A percentile compares a stretch with the other conserved stretches of the same genome.
Evolutionary conservation across 2,797 vertebrate genomes (phyloP).

Genomic region (Acipenser ruthenus): DNA sequence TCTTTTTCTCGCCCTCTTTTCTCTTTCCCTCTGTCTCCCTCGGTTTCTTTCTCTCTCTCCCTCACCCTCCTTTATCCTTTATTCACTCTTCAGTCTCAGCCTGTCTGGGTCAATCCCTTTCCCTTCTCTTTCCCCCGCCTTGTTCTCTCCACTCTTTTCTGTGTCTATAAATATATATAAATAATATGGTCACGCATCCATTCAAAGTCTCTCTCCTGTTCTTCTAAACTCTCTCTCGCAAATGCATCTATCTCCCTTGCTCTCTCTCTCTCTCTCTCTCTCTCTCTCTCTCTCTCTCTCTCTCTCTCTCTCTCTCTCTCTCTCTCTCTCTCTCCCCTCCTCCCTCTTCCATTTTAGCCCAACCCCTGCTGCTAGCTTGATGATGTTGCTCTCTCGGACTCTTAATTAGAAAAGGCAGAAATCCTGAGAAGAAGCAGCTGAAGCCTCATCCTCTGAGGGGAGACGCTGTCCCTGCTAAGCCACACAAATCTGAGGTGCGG

Average conservation of each 20-base stretch:
- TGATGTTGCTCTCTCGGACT: too few relatives aligned
- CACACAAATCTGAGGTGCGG: too few relatives aligned
- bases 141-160: not conserved
- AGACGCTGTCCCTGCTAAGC: not conserved
- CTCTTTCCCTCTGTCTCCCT: not conserved
- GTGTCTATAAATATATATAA: not conserved
- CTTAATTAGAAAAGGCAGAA: not conserved
- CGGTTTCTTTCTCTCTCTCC: not conserved
- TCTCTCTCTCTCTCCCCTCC: constrained; percentile 10
- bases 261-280: constrained; percentile 11
- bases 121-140: not conserved
- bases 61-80: not conserved
- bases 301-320: constrained; percentile 14
- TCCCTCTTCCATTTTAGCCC: not conserved
- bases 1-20: not conserved
- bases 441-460: not conserved
- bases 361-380: not conserved
- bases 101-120: not conserved
- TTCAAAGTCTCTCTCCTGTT: not conserved
- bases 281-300: constrained; percentile 15
- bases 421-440: too few relatives aligned
- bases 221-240: not conserved
- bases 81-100: not conserved
- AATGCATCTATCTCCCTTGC: not conserved
- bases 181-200: not conserved